Evolutionary conservation across 2,113 vertebrate species (phyloP).

Genomic region (Lepus timidus): DNA sequence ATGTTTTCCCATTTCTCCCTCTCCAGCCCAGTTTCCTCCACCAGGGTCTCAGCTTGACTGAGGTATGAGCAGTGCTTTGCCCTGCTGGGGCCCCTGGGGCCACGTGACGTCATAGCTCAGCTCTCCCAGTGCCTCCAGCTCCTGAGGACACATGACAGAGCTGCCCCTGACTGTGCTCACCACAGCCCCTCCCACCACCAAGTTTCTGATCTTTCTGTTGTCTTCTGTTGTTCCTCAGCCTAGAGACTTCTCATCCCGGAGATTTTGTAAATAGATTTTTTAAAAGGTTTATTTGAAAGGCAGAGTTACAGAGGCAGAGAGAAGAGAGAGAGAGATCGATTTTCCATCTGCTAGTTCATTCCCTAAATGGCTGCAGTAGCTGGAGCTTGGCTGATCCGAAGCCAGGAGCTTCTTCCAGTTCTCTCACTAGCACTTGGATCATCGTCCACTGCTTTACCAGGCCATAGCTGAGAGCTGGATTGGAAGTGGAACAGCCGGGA

Average conservation of each 20-base stretch:
- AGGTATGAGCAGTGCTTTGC: background rate
- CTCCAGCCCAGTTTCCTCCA: background rate
- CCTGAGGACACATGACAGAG: background rate
- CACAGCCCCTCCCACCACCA: background rate
- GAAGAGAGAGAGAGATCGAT: no score
- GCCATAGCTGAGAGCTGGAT: no score
- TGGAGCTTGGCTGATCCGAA: no score
- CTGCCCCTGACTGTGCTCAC: background rate
- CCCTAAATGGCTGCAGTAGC: no score
- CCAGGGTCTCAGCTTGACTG: background rate
- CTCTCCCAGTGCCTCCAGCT: background rate
- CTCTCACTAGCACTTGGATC: no score
- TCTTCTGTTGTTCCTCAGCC: conserved; percentile 33
- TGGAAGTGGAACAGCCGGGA: no score
- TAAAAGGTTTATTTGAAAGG: no score
- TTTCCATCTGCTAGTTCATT: no score
- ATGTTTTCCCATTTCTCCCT: background rate
- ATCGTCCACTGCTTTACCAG: no score
- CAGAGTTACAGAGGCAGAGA: no score
- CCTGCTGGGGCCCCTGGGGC: background rate
- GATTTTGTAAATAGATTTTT: background rate
- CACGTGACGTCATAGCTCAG: background rate
- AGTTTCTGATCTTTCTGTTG: background rate
- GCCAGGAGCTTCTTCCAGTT: no score
- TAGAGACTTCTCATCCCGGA: conserved; percentile 7